phyloP scores from a whole-genome alignment of 2,888 invertebrate genomes.

The Junonia oenone region DNA sequence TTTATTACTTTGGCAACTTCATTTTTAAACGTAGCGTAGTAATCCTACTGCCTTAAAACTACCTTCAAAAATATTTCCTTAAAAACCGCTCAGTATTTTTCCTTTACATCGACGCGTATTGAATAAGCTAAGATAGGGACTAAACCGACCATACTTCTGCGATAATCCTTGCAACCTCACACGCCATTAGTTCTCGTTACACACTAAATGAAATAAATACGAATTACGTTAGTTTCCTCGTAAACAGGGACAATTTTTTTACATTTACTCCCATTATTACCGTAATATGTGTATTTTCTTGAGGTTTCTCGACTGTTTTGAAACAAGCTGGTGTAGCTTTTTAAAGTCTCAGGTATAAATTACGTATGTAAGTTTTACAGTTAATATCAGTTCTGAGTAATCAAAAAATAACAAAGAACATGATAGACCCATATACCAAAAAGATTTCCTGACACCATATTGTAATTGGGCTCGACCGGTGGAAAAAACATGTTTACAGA shows the following conservation, averaged over 20 bases:
- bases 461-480: too few relatives aligned
- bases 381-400: too few relatives aligned
- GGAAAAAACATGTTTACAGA: too few relatives aligned
- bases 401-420: too few relatives aligned
- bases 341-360: too few relatives aligned
- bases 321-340: not conserved
- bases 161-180: not conserved
- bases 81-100: not conserved
- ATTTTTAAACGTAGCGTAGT: too few relatives aligned
- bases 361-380: not conserved
- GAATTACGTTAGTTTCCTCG: conserved; percentile 26
- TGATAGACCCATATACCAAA: too few relatives aligned
- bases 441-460: too few relatives aligned
- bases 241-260: conserved; percentile 30
- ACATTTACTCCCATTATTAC: conserved; percentile 15
- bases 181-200: conserved; percentile 35
- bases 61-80: not conserved
- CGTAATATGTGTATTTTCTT: not conserved
- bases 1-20: too few relatives aligned
- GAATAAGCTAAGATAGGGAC: not conserved
- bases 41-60: too few relatives aligned
- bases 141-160: not conserved
- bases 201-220: conserved; percentile 37
- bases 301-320: not conserved
- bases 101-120: not conserved